Base-by-base conservation (phyloP, 2,888 invertebrate species). In the Tinea pellionella region DNA sequence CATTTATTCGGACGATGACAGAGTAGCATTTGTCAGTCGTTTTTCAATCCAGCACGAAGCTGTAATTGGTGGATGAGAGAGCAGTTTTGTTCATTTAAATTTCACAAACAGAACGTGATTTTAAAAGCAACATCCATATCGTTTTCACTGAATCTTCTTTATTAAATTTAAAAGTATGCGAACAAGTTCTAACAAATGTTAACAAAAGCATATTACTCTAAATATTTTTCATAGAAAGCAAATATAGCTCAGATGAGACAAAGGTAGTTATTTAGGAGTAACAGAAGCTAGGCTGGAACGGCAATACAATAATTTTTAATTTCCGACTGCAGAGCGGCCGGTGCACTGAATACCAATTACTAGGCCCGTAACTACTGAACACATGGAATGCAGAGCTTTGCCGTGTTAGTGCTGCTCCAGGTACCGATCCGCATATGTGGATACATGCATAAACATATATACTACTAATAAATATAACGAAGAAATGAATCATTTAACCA, bases 51-150 rank as follows among this genome's bases (percentile, higher is more conserved):
- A 71, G 73, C 53, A 24, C 53, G 12, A 18, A 75, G 75, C 77
- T 78, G 78, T 82, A 82, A 83, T 83, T 81, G 82, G 73, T 74
- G 79, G 73, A 78, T 80, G 80, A 84, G 77, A 82, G 83, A 77
- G 75, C 81, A 80, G 57, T 18, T 53, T 53, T 53, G 53, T 24
- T 12, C 53, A 53, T 53, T 53, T 53, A 53, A 53, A 53, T 53
- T 53, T 53, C 24, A 53, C 53, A 53, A 53, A 53, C 53, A 24
- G 24, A 53, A n/a, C 53, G 53, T 53, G 53, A 53, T 53, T 53
- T 53, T 24, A 53, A 53, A 19, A 18, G 53, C 12, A 53, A 53
- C 53, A 24, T 51, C 24, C 11, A 53, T 53, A 12, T 24, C 53
- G 24, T 12, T 18, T 53, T 13, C 18, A 47, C 18, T 47, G 47